Percentiles rank a stretch among this genome's conserved stretches.
phyloP scores from a whole-genome alignment of 2,888 invertebrate genomes.

The Hypomecis punctinalis region DNA sequence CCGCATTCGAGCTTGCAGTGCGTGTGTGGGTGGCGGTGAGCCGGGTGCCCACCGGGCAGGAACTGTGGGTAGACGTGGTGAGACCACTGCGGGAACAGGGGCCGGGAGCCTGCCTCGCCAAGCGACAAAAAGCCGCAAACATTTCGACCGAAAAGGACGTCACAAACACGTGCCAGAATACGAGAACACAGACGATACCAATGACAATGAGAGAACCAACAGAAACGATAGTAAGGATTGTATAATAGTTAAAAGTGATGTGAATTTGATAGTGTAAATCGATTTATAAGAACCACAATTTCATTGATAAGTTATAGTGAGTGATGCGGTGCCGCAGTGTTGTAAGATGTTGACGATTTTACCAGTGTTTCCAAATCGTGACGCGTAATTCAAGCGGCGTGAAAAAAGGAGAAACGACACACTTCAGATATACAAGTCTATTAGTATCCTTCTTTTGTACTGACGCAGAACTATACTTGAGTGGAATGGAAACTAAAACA shows the following conservation, averaged over 20 bases:
- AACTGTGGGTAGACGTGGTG: conserved; percentile 98
- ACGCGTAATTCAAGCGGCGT: conserved; percentile 83
- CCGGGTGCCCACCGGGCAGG: conserved; percentile 95
- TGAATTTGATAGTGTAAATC: conserved; percentile 38
- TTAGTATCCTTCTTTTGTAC: conserved; percentile 56
- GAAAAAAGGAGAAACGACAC: conserved; percentile 84
- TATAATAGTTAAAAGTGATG: conserved; percentile 24
- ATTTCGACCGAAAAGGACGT: conserved; percentile 19
- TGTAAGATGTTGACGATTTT: conserved; percentile 74
- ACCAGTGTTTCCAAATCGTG: conserved; percentile 83
- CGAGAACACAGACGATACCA: conserved; percentile 9
- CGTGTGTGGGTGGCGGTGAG: conserved; percentile 84
- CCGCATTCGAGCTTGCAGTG: conserved; percentile 84
- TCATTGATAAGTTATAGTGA: conserved; percentile 47
- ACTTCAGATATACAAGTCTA: conserved; percentile 76
- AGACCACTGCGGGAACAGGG: conserved; percentile 97
- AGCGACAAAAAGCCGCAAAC: conserved; percentile 18
- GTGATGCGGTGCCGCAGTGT: conserved; percentile 65
- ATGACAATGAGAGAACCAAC: conserved; percentile 7
- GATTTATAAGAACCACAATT: conserved; percentile 33
- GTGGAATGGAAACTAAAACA: conserved; percentile 31
- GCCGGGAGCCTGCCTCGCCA: conserved; percentile 86
- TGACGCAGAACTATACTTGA: conserved; percentile 55
- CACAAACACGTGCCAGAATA: neutral
- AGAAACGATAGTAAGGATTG: conserved; percentile 26